Base-by-base conservation (phyloP, 2,113 vertebrate species). In the Neofelis nebulosa region DNA sequence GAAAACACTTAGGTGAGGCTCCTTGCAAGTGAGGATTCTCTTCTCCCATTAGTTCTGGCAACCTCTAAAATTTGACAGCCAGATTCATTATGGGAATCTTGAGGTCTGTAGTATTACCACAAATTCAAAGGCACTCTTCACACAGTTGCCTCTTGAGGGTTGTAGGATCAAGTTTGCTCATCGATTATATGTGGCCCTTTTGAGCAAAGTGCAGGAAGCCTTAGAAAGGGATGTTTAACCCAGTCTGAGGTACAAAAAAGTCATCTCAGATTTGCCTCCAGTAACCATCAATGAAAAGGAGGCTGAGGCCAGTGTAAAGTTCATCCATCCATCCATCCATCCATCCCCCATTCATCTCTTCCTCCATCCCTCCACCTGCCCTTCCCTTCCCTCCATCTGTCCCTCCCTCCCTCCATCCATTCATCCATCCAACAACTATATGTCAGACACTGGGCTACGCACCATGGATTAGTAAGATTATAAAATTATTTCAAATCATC, bases 41-140 rank as follows among this genome's bases (percentile, higher is more conserved):
- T 98, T 98, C 97, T 97, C 97, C 98, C 98, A 97, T 98, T 97
- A 98, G 96, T 98, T 97, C 98, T 98, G 78, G 97, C 94, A 97
- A 95, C 93, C 98, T 97, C 93, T 98, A 94, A 97, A 97, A 96
- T 73, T 50, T 97, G 98, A 98, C 98, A 99, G 98, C 97, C 98
- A 94, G 96, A 98, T 98, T 97, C 98, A 95, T 98, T 98, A 93
- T 73, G 81, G 90, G 87, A 97, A 80, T 96, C 88, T 12, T 29
- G 92, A 97, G 95, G 97, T 93, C 89, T 52, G 1, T 45, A 92
- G 82, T 94, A 92, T 97, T 27, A 96, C 96, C 89, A 98, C 97
- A 97, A 97, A 98, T 95, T 97, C 96, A 94, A 83, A 98, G 95
- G 94, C 85, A 27, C 92, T 98, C 88, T 96, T 97, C 89, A 78